phyloP scores from a whole-genome alignment of 2,888 invertebrate species.

The Nebria salina region DNA sequence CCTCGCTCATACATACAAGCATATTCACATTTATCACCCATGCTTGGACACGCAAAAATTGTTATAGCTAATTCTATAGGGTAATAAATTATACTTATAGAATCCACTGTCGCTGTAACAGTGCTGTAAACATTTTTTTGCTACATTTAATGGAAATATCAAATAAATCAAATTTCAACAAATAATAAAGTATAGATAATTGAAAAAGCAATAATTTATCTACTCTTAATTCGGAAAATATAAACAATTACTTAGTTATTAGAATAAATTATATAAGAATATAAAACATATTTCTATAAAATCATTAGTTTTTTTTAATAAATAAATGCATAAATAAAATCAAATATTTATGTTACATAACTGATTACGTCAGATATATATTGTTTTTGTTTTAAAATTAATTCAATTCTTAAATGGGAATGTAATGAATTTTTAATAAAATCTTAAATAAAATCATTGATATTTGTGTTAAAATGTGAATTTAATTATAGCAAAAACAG shows the following conservation, averaged over 20 bases:
- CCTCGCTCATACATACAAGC: background rate
- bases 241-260: background rate
- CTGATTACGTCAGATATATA: too few relatives aligned
- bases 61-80: too few relatives aligned
- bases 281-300: background rate
- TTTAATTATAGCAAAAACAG: background rate
- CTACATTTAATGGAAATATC: background rate
- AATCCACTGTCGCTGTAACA: background rate
- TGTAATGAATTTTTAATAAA: too few relatives aligned
- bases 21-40: background rate
- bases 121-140: background rate
- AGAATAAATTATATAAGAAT: background rate
- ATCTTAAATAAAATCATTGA: too few relatives aligned
- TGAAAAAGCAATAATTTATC: background rate
- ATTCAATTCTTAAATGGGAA: too few relatives aligned
- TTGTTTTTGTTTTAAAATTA: too few relatives aligned
- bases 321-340: background rate
- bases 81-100: slow-evolving; percentile 7
- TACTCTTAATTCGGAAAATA: background rate
- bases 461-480: too few relatives aligned
- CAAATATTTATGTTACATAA: too few relatives aligned
- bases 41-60: too few relatives aligned
- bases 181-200: background rate
- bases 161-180: background rate
- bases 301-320: background rate